Conservation (phyloP, 2,113 vertebrate genomes). For the Mustelus asterias region DNA sequence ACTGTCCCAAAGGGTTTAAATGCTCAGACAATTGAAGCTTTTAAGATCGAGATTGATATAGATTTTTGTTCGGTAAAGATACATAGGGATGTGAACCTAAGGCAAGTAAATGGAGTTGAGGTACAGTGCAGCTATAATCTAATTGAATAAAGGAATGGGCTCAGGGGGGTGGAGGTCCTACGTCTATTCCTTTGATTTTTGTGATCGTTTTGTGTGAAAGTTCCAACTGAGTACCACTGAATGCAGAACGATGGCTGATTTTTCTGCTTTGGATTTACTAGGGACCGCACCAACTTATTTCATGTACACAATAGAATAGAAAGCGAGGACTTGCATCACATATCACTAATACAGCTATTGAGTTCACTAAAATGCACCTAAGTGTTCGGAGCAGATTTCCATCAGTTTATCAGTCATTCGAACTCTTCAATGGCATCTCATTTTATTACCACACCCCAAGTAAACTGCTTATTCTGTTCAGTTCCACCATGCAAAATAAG, state of each 20-base stretch:
- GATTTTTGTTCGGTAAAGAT: background rate
- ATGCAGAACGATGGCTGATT: background rate
- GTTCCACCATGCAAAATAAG: background rate
- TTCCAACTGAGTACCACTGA: background rate
- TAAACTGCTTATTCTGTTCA: background rate
- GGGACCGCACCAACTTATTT: background rate
- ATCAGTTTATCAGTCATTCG: background rate
- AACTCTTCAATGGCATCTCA: background rate
- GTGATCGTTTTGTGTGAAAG: background rate
- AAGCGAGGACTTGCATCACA: background rate
- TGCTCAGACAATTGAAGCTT: background rate
- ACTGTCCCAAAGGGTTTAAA: background rate
- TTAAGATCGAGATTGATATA: background rate
- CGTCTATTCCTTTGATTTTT: background rate
- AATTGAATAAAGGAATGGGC: background rate
- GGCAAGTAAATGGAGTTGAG: background rate
- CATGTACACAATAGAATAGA: background rate
- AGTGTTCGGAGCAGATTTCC: background rate
- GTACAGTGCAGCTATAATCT: background rate
- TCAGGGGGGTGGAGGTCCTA: background rate
- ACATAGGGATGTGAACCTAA: background rate
- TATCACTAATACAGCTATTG: background rate
- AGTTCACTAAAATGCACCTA: background rate
- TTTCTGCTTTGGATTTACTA: background rate
- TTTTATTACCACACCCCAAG: background rate